A percentile compares a stretch with the other conserved stretches of the same genome.
Evolutionary conservation across 2,888 invertebrate species (phyloP).

Genomic region (Rotaria sp.): DNA sequence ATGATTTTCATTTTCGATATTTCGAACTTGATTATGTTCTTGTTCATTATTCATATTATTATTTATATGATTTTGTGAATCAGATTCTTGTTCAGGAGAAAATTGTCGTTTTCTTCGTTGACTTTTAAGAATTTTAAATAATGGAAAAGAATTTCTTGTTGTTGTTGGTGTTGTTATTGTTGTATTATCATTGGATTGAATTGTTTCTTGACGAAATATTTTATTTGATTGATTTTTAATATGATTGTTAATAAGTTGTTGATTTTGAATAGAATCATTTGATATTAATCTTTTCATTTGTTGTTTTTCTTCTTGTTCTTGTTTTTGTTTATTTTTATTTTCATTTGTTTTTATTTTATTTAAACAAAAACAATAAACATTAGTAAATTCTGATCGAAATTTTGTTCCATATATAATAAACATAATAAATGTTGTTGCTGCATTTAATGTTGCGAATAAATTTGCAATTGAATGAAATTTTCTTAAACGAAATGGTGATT

Average conservation of each 20-base stretch:
- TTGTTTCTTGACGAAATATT: background rate
- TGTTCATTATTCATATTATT: background rate
- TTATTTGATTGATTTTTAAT: background rate
- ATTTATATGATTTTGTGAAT: background rate
- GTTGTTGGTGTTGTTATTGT: background rate
- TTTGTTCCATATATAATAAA: background rate
- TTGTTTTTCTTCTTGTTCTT: background rate
- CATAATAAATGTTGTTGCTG: conserved; percentile 11
- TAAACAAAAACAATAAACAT: background rate
- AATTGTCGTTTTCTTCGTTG: background rate
- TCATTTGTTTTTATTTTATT: background rate
- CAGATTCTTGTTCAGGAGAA: background rate
- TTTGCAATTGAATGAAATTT: conserved; percentile 8
- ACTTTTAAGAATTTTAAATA: background rate
- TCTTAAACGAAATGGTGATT: background rate
- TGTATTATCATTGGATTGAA: background rate
- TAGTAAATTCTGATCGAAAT: conserved; percentile 20
- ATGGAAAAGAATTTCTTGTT: background rate
- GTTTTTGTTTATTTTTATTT: too few relatives aligned
- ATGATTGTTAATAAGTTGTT: background rate
- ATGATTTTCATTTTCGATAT: background rate
- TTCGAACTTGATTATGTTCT: background rate
- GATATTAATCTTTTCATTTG: background rate
- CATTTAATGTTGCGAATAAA: background rate
- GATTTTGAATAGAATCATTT: background rate